These are phyloP conservation scores for Chymomyza procnemis DNA, from an alignment of 2,888 invertebrate species.

Conservation along the genomic window DNA sequence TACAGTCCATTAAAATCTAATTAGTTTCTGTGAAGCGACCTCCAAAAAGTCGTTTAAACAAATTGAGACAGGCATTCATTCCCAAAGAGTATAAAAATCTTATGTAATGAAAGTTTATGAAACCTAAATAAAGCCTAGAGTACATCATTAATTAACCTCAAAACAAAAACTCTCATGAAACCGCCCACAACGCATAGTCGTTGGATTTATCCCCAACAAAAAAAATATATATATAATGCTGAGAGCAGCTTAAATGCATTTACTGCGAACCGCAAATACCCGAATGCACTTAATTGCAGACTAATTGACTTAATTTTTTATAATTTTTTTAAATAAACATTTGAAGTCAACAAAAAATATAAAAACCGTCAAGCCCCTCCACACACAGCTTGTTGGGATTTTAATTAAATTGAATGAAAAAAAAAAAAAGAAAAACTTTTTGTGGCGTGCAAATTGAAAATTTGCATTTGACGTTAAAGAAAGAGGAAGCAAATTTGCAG, in stretches of 20 bases:
- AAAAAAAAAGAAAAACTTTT: constrained; percentile 44
- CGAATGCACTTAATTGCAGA: constrained; percentile 46
- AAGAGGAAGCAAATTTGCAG: constrained; percentile 17
- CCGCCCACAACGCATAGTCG: neutral
- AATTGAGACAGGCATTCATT: neutral
- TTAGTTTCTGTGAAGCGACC: too few relatives aligned
- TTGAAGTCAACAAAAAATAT: constrained; percentile 1
- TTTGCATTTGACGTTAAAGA: constrained; percentile 51
- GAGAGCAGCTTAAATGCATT: neutral
- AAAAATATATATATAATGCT: neutral
- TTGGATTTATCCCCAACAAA: neutral
- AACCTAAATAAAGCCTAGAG: neutral
- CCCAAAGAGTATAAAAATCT: neutral
- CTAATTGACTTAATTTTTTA: constrained; percentile 57
- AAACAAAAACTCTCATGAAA: neutral
- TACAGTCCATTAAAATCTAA: too few relatives aligned
- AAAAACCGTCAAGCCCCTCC: too few relatives aligned
- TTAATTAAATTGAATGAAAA: constrained; percentile 60
- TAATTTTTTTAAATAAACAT: constrained; percentile 17
- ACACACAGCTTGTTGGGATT: constrained; percentile 27
- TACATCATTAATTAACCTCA: neutral
- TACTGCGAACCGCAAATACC: constrained; percentile 19
- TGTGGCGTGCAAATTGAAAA: constrained; percentile 47
- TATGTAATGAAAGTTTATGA: neutral
- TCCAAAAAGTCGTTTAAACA: neutral